Evolutionary conservation across 2,888 invertebrate genomes (phyloP).

Genomic region (Drosophila melanosoma): DNA sequence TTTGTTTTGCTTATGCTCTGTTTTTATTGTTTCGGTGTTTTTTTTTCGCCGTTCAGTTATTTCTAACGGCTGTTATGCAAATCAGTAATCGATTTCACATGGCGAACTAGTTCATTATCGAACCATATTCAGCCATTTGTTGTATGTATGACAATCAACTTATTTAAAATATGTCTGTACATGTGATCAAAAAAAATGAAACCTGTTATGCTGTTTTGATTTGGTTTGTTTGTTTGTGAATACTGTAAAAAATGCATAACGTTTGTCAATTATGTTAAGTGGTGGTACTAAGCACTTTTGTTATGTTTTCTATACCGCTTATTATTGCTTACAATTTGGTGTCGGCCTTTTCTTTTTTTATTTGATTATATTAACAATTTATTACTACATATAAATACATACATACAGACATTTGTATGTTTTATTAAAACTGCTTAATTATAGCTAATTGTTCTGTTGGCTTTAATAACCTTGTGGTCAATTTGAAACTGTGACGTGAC

Average conservation of each 20-base stretch:
- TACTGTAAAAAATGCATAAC: conserved; percentile 8
- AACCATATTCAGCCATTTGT: conserved; percentile 20
- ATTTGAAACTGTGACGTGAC: conserved; percentile 84
- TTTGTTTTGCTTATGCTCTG: conserved; percentile 31
- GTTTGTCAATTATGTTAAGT: conserved; percentile 23
- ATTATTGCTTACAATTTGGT: conserved; percentile 23
- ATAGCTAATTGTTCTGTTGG: conserved; percentile 36
- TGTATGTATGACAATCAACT: conserved; percentile 10
- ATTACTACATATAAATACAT: conserved; percentile 37
- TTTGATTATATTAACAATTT: conserved; percentile 26
- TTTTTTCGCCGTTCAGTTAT: conserved; percentile 17
- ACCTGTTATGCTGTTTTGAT: conserved; percentile 12
- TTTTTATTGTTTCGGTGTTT: conserved; percentile 21
- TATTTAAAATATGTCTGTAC: conserved; percentile 3
- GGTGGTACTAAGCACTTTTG: conserved; percentile 22
- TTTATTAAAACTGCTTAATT: conserved; percentile 23
- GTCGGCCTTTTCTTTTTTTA: conserved; percentile 31
- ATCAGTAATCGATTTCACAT: conserved; percentile 23
- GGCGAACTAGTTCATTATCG: conserved; percentile 31
- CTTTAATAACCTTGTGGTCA: conserved; percentile 59
- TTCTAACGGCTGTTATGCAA: conserved; percentile 15
- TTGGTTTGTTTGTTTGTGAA: conserved; percentile 13
- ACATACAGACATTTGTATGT: conserved; percentile 17
- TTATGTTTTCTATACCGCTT: conserved; percentile 14
- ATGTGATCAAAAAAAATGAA: conserved; percentile 1